Evolutionary conservation across 2,888 invertebrate species (phyloP).

Genomic region (Drosophila melanosoma): DNA sequence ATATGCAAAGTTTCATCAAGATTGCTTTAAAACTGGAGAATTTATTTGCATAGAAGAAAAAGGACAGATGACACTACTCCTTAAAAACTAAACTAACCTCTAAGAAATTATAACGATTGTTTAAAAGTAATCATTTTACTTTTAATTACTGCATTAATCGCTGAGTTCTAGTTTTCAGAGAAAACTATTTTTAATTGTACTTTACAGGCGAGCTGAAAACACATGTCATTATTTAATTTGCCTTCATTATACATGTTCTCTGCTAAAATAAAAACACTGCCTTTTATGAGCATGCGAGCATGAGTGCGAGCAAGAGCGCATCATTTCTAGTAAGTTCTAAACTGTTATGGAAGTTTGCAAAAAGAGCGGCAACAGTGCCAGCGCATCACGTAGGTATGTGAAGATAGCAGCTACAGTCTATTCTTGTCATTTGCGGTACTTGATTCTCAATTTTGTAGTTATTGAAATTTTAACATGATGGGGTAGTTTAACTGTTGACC

Average conservation of each 20-base stretch:
- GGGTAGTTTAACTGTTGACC: not conserved
- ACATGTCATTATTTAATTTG: not conserved
- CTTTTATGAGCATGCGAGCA: not conserved
- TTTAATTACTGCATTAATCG: no score
- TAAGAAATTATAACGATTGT: no score
- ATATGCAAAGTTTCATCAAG: not conserved
- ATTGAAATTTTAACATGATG: not conserved
- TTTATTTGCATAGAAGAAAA: not conserved
- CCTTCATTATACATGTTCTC: not conserved
- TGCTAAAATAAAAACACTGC: not conserved
- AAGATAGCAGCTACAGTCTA: not conserved
- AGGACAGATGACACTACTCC: no score
- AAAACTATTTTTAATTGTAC: no score
- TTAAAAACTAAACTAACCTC: no score
- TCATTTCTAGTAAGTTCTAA: not conserved
- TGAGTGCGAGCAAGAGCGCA: not conserved
- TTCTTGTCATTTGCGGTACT: not conserved
- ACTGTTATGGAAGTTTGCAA: not conserved
- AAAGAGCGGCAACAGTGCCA: not conserved
- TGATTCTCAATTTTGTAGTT: not conserved
- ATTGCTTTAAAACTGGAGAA: not conserved
- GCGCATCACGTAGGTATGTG: not conserved
- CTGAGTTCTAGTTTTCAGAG: no score
- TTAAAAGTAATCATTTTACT: no score
- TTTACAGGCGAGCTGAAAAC: not conserved